Percentiles rank a stretch among this genome's conserved stretches.
Conservation (phyloP, 2,113 vertebrate genomes). For the Regulus satrapa region DNA sequence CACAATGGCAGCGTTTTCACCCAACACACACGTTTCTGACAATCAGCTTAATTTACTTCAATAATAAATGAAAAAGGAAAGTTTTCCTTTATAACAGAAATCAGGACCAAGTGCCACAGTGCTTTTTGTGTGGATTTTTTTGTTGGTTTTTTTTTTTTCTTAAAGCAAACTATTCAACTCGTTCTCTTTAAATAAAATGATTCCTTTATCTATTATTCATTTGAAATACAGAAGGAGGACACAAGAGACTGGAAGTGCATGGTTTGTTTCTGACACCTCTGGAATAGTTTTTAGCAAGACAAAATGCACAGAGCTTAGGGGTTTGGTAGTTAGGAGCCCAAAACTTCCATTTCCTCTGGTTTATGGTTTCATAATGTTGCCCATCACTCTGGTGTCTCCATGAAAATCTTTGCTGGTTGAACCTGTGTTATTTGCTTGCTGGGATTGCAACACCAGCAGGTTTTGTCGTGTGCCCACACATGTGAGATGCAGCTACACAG, state of each 20-base stretch:
- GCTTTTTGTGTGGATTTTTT: neutral
- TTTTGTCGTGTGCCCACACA: rapidly evolving
- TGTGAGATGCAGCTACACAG: neutral
- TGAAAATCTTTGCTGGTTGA: neutral
- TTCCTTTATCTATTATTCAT: conserved; percentile 69
- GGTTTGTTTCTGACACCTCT: conserved; percentile 58
- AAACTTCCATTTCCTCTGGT: neutral
- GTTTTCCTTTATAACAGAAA: conserved; percentile 9
- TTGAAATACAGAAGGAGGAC: conserved; percentile 62
- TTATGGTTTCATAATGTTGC: neutral
- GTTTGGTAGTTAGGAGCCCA: neutral
- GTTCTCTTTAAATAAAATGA: conserved; percentile 66
- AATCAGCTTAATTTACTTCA: conserved; percentile 74
- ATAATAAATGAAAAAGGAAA: conserved; percentile 67
- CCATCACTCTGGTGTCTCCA: neutral
- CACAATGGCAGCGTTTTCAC: conserved; percentile 29
- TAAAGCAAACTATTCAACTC: conserved; percentile 62
- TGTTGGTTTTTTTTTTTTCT: neutral
- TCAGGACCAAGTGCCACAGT: neutral
- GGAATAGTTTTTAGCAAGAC: conserved; percentile 47
- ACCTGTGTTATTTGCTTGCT: neutral
- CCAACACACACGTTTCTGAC: conserved; percentile 48
- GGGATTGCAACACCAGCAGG: neutral
- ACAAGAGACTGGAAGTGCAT: conserved; percentile 20
- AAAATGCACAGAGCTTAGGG: conserved; percentile 34